phyloP scores from a whole-genome alignment of 2,797 vertebrate species.

The Microcaecilia unicolor region DNA sequence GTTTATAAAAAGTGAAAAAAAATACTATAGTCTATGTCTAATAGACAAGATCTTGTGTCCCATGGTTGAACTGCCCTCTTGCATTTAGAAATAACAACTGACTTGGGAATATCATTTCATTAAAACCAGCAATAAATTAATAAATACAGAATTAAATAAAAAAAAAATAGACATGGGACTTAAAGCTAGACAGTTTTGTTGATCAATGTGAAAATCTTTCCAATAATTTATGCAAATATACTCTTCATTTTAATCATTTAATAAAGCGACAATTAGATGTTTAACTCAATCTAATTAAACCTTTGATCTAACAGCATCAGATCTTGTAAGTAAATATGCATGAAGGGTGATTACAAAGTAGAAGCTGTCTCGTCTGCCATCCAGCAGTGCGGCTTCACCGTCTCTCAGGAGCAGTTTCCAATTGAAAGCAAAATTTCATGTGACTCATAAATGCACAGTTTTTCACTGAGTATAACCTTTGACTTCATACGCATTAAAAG shows the following conservation, averaged over 20 bases:
- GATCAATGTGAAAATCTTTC: constrained; percentile 25
- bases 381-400: constrained; percentile 23
- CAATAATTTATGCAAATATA: constrained; percentile 19
- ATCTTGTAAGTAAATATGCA: constrained; percentile 30
- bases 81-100: too few relatives aligned
- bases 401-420: constrained; percentile 31
- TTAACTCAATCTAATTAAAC: constrained; percentile 21
- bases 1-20: too few relatives aligned
- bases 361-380: constrained; percentile 25
- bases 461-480: constrained; percentile 42
- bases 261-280: constrained; percentile 31
- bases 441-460: constrained; percentile 31
- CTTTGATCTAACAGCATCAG: constrained; percentile 28
- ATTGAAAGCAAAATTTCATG: constrained; percentile 31
- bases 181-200: constrained; percentile 9
- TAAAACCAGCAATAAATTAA: too few relatives aligned
- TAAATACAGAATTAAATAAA: too few relatives aligned
- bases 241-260: constrained; percentile 33
- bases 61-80: too few relatives aligned
- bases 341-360: constrained; percentile 18
- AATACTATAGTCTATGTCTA: constrained; percentile 15
- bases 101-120: too few relatives aligned
- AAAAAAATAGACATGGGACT: too few relatives aligned
- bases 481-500: constrained; percentile 35
- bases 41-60: too few relatives aligned